Percentiles rank a stretch among this genome's conserved stretches.
These are phyloP conservation scores for Zoroaster sp. DNA, from an alignment of 53 echinoderm and acorn worm species.

Conservation along the genomic window DNA sequence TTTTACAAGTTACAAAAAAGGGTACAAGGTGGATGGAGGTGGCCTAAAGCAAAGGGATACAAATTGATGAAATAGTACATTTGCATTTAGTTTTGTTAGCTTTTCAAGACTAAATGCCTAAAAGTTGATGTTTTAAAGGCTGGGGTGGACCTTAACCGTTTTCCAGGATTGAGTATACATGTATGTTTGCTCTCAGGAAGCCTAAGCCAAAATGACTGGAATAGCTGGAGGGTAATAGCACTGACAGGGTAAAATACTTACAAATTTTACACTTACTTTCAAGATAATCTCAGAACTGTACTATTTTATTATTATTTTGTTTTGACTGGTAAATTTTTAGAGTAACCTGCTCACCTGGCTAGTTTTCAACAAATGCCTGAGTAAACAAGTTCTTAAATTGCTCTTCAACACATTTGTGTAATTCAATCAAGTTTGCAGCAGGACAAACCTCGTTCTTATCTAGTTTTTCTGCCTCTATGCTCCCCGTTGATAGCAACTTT, in stretches of 20 bases:
- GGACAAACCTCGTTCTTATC: neutral
- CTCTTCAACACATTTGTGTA: neutral
- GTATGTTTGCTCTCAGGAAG: too few species aligned
- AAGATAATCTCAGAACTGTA: too few species aligned
- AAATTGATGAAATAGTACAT: neutral
- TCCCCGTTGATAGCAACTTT: neutral
- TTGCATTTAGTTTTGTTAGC: neutral
- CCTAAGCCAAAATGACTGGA: too few species aligned
- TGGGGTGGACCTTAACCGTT: neutral
- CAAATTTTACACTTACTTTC: too few species aligned
- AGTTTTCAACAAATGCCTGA: neutral
- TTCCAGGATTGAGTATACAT: too few species aligned
- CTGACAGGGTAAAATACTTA: too few species aligned
- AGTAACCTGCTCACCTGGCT: neutral
- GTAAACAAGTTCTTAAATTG: neutral
- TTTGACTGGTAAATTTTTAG: too few species aligned
- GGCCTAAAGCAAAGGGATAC: neutral
- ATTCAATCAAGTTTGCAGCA: neutral
- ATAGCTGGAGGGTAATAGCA: too few species aligned
- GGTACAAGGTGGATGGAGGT: too few species aligned
- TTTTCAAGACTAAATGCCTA: neutral
- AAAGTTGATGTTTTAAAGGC: neutral
- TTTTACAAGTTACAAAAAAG: too few species aligned
- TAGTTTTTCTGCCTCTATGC: neutral
- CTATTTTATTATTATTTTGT: too few species aligned